Base-by-base conservation (phyloP, 2,888 invertebrate species). In the Hylaea fasciaria region DNA sequence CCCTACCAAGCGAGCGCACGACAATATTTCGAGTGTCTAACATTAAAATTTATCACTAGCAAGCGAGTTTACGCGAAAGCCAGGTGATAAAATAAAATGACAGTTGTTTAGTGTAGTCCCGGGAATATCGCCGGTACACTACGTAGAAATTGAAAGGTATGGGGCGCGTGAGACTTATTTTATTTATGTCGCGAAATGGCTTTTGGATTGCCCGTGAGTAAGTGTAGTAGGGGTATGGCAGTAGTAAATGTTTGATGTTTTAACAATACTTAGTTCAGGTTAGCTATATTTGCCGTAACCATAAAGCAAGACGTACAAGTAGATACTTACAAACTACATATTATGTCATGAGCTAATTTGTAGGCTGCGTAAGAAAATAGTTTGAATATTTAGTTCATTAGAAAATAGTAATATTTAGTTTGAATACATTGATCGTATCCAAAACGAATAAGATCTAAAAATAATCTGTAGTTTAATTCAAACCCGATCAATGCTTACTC, bases 11-110 rank as follows among this genome's bases (percentile, higher is more conserved):
- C 53, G 52, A 74, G 72, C 65, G 68, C 75, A 80, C 83, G 87
- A 89, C 89, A 89, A 88, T 91, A 91, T 89, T 86, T 90, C 85
- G 83, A 73, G 66, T 70, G 74, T 70, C 76, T 68, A 62, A 80
- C 91, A 91, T 92, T 92, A 92, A 92, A 91, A 91, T 92, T 91
- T 89, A 92, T 91, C 85, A 85, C 88, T 79, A 82, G 78, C 82
- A 79, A 80, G 82, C 75, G 87, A 87, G 83, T 90, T 88, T 89
- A 89, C 89, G 84, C 80, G 82, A 78, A 86, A 90, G 88, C 86
- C 85, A 72, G 89, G 91, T 87, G 86, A 91, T 91, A 91, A 92
- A 92, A 91, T 91, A 91, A 91, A 91, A 91, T 90, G 91, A 91
- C 91, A 91, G 89, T 92, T 91, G 91, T 91, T 92, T 92, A 92